These are phyloP conservation scores for Gambusia yucatana DNA, from an alignment of 2,797 vertebrate genomes.

Conservation along the genomic window DNA sequence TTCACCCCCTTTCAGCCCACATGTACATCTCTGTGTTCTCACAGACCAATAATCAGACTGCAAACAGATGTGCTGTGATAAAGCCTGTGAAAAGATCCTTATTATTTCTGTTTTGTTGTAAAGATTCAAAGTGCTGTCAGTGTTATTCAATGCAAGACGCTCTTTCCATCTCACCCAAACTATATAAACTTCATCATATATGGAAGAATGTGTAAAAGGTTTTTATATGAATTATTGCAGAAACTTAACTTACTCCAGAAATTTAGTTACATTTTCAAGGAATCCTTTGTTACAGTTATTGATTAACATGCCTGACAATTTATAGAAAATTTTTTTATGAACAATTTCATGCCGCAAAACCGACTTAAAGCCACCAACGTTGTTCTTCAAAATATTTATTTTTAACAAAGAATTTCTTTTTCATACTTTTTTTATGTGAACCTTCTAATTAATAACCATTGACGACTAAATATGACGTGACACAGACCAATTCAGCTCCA, in stretches of 20 bases:
- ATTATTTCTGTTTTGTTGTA: slow-evolving; percentile 4
- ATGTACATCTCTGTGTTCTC: slow-evolving; percentile 36
- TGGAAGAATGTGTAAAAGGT: not conserved
- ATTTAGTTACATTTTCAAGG: not conserved
- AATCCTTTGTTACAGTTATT: not conserved
- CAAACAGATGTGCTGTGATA: slow-evolving; percentile 20
- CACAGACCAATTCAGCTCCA: not conserved
- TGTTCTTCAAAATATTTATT: not conserved
- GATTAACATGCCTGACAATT: not conserved
- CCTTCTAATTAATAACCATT: not conserved
- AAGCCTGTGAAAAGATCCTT: slow-evolving; percentile 24
- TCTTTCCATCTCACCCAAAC: not conserved
- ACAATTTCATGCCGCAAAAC: too few relatives aligned
- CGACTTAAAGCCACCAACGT: too few relatives aligned
- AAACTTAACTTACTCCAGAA: not conserved
- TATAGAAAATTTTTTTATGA: not conserved
- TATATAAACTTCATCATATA: not conserved
- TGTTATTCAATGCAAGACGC: not conserved
- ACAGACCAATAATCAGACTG: slow-evolving; percentile 36
- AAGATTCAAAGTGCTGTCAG: slow-evolving; percentile 13
- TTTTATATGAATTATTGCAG: not conserved
- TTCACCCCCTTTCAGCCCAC: slow-evolving; percentile 50
- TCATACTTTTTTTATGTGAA: not conserved
- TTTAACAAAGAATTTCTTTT: not conserved
- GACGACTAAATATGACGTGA: not conserved